phyloP scores from a whole-genome alignment of 2,888 invertebrate species.

The Hyles lineata region DNA sequence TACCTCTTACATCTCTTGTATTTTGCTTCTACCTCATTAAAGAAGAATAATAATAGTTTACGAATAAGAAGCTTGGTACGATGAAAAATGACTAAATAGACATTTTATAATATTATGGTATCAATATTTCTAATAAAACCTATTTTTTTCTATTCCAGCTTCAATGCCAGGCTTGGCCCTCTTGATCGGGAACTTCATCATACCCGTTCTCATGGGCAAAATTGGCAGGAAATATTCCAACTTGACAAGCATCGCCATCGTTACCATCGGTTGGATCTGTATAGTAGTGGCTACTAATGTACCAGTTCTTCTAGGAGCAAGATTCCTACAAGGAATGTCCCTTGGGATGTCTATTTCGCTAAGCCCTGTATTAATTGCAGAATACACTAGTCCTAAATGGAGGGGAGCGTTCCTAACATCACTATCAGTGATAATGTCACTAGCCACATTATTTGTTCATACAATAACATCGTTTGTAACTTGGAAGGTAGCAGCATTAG shows the following conservation, averaged over 20 bases:
- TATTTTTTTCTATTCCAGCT: slow-evolving; percentile 52
- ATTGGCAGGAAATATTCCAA: slow-evolving; percentile 82
- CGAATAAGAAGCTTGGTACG: no score
- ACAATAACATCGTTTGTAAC: slow-evolving; percentile 81
- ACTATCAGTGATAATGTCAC: slow-evolving; percentile 79
- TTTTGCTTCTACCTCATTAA: no score
- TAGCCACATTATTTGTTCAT: slow-evolving; percentile 84
- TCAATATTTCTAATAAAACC: neutral
- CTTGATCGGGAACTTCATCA: slow-evolving; percentile 63
- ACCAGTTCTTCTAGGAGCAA: slow-evolving; percentile 52
- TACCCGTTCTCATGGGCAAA: slow-evolving; percentile 77
- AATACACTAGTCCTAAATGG: slow-evolving; percentile 78
- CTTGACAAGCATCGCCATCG: slow-evolving; percentile 72
- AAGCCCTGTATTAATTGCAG: slow-evolving; percentile 73
- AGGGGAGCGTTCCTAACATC: slow-evolving; percentile 83
- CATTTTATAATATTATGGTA: neutral
- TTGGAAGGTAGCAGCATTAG: slow-evolving; percentile 79
- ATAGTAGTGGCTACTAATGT: slow-evolving; percentile 70
- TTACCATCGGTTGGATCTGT: slow-evolving; percentile 81
- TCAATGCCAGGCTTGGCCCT: slow-evolving; percentile 65
- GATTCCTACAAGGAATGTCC: slow-evolving; percentile 65
- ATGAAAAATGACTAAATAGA: no score
- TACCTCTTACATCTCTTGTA: no score
- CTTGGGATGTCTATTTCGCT: slow-evolving; percentile 73
- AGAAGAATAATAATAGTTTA: no score